Base-by-base conservation (phyloP, 2,113 vertebrate genomes). In the Crotophaga sulcirostris region DNA sequence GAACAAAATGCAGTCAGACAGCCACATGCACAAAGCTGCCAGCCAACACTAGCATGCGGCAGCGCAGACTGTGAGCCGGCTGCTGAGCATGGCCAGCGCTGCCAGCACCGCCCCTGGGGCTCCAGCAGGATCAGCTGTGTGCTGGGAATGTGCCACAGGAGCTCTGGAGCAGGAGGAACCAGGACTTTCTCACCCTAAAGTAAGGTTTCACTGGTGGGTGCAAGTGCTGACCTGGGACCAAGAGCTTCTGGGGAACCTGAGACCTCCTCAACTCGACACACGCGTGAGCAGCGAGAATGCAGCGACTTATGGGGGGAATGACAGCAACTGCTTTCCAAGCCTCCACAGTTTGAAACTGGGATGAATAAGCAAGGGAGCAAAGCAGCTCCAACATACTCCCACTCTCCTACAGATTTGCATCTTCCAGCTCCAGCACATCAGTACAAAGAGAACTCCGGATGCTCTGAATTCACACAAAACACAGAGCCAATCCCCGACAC, bases 301-400 rank as follows among this genome's bases (percentile, higher is more conserved):
- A 31, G 10, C 33, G 1, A 5, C 2, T 1, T 0, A 5, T 0
- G 5, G 23, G 51, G 55, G 25, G 16, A 8, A 81, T 2, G 11
- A 38, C 36, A 2, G 62, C 1, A 36, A 73, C 34, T 44, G 26
- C 24, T 62, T 81, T 63, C 59, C 64, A 70, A 85, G 58, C 56
- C 58, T 52, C 70, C 75, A 9, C n/a, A 52, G 72, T 44, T 75
- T 90, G 79, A 75, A 90, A 88, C 8, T 1, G 0, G 40, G 40
- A 82, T 5, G 9, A 69, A 75, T n/a, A 92, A 88, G 67, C 44
- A 55, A 90, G 44, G 31, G 44, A 91, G 51, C 36, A 26, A n/a
- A 55, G 68, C 68, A 67, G 64, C 55, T 94, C 76, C 80, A 91
- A 67, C 42, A 23, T 9, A 58, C 42, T 89, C 73, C 81, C 52